Base-by-base conservation (phyloP, 1,140 invertebrate genomes). In the Dinothrombium tinctorium region DNA sequence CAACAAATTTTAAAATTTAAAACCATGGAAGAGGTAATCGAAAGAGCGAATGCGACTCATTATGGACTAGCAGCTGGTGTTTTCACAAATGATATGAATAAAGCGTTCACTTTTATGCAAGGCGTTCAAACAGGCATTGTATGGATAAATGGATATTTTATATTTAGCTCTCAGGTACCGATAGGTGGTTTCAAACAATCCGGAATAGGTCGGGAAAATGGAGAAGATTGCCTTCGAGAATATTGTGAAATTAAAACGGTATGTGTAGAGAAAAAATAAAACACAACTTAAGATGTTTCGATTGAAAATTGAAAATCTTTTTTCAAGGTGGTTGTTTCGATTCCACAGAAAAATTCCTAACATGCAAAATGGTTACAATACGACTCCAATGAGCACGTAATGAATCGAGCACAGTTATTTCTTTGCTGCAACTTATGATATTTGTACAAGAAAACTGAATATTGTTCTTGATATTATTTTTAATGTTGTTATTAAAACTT, bases 1-100 rank as follows among this genome's bases (percentile, higher is more conserved):
- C 84, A 90, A 66, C 80, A 86, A 57, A 73, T 98, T 36, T 60
- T 95, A n/a, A 82, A 78, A 54, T 98, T 94, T 61, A 79, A 80
- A 43, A 61, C 69, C 8, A 56, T 87, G 25, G 78, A 90, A 46
- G 87, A 96, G 57, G 69, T 92, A 5, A 73, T 95, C 32, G 68
- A 77, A 49, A 67, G 87, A 42, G 82, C 86, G 14, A 94, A 96
- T 58, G 68, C 72, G 44, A 76, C 79, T 0, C 68, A 76, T 39
- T 98, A 94, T 57, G 90, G 90, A 14, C 62, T 95, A 21, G 89
- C 84, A 9, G 80, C 87, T 4, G 80, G 74, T 25, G 68, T 96
- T 20, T 77, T 86, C 52, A 84, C 83, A 2, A 82, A 58, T 22
- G 39, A 53, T 37, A 40, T 53, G 2, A 45, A 53, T 14, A 49